Percentiles rank a stretch among this genome's conserved stretches.
Conservation (phyloP, 1,140 invertebrate species). For the Vanessa atalanta region DNA sequence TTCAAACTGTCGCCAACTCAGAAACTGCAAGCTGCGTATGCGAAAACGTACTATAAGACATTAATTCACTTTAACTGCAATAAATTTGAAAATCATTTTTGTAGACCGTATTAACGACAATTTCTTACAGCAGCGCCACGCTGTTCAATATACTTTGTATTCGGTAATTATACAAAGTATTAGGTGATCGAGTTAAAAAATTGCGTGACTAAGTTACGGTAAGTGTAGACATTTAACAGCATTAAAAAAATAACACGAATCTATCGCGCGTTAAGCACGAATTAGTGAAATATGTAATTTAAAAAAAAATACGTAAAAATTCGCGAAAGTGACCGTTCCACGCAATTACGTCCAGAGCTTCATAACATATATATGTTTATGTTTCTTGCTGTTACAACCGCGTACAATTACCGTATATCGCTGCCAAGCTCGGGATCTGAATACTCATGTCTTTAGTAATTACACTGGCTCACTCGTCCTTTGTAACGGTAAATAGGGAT, state of each 20-base stretch:
- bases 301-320: conserved; percentile 8
- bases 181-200: not conserved
- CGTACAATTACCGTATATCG: not conserved
- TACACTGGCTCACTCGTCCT: too few species aligned
- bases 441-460: too few species aligned
- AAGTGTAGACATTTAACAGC: not conserved
- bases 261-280: conserved; percentile 5
- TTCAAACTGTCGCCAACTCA: too few species aligned
- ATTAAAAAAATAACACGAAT: conserved; percentile 7
- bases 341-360: not conserved
- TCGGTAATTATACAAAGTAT: not conserved
- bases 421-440: too few species aligned
- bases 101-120: too few species aligned
- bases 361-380: not conserved
- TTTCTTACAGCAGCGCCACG: too few species aligned
- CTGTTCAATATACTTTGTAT: not conserved
- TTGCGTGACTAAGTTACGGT: conserved; percentile 14
- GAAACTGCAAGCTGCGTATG: too few species aligned
- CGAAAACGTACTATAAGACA: too few species aligned
- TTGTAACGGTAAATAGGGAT: too few species aligned
- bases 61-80: too few species aligned
- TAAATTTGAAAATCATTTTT: too few species aligned
- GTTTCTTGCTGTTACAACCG: not conserved
- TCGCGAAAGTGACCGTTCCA: conserved; percentile 20
- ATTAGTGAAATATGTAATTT: not conserved